Conservation (phyloP, 1,140 invertebrate species). For the Philopotamus ludificatus region DNA sequence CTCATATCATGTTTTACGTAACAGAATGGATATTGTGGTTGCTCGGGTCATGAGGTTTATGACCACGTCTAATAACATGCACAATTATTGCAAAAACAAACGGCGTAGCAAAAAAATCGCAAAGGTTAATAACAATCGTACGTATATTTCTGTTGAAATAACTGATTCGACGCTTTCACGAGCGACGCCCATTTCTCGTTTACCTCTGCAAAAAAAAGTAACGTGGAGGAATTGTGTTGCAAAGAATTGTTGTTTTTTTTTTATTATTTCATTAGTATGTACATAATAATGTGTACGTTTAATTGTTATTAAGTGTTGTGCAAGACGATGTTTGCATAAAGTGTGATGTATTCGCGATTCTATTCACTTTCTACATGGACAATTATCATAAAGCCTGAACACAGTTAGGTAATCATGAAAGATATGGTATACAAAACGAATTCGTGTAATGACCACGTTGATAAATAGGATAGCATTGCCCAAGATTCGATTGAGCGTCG, state of each 20-base stretch:
- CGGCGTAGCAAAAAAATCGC: not conserved
- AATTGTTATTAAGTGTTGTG: conserved; percentile 5
- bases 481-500: no score
- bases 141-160: not conserved
- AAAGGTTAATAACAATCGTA: not conserved
- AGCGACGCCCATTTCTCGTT: not conserved
- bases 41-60: no score
- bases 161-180: not conserved
- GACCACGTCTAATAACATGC: no score
- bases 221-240: not conserved
- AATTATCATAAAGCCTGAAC: not conserved
- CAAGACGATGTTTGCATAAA: conserved; percentile 23
- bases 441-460: no score
- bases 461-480: no score
- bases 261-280: conserved; percentile 6
- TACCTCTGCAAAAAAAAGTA: not conserved
- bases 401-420: conserved; percentile 12
- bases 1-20: no score
- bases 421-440: no score
- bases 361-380: conserved; percentile 13
- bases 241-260: conserved; percentile 8
- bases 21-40: no score
- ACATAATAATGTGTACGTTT: conserved; percentile 3
- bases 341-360: conserved; percentile 10
- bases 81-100: no score